Evolutionary conservation across 2,113 vertebrate genomes (phyloP).

Genomic region (Typhlomys cinereus): DNA sequence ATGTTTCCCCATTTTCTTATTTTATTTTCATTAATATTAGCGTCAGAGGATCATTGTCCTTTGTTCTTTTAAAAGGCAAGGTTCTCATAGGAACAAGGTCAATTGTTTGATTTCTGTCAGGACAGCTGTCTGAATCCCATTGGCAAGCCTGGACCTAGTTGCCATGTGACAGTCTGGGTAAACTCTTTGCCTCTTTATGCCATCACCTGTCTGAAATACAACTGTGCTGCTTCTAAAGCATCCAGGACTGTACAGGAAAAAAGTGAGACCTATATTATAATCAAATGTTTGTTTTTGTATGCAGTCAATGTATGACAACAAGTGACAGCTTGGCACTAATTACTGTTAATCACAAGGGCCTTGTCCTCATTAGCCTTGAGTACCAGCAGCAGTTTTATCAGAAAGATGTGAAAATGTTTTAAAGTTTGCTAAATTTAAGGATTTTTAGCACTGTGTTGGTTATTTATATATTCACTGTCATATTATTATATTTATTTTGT

Average conservation of each 20-base stretch:
- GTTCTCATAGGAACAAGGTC: background rate
- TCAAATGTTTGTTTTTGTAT: background rate
- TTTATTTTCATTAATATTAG: conserved; percentile 3
- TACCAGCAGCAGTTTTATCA: conserved; percentile 27
- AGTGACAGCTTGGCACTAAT: background rate
- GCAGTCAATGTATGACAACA: background rate
- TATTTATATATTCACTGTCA: too few relatives aligned
- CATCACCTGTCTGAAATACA: background rate
- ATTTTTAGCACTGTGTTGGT: background rate
- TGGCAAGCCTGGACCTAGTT: background rate
- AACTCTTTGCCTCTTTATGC: conserved; percentile 3
- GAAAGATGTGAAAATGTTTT: conserved; percentile 15
- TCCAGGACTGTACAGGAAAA: background rate
- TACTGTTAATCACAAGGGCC: background rate
- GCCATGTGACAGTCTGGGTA: background rate
- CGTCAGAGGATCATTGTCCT: background rate
- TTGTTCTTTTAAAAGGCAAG: conserved; percentile 12
- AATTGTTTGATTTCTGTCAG: conserved; percentile 30
- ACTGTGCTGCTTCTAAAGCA: background rate
- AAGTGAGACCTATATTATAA: background rate
- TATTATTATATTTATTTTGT: too few relatives aligned
- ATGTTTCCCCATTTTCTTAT: background rate
- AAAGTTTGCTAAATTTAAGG: background rate
- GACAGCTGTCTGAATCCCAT: background rate
- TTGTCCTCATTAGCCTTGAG: background rate